A percentile compares a stretch with the other conserved stretches of the same genome.
phyloP scores from a whole-genome alignment of 92 coral and sea anemone species.

The Ricordea florida region DNA sequence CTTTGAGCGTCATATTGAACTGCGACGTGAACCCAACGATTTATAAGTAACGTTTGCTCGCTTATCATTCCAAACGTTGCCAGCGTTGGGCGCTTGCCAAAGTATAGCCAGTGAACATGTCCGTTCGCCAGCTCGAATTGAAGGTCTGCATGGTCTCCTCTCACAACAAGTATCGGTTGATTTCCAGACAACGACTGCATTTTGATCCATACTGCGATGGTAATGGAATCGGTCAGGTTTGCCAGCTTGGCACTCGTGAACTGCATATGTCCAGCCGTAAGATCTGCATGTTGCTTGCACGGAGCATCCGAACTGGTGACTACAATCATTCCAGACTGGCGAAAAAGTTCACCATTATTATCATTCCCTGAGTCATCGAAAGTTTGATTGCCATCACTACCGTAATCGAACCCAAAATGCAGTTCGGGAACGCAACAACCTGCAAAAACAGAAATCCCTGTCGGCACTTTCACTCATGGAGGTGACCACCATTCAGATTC shows the following conservation, averaged over 20 bases:
- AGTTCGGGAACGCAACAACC: conserved; percentile 51
- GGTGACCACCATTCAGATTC: not conserved
- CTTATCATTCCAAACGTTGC: conserved; percentile 25
- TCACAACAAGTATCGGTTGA: conserved; percentile 44
- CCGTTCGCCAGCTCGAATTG: conserved; percentile 47
- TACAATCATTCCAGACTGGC: not conserved
- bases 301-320: not conserved
- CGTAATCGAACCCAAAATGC: conserved; percentile 38
- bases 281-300: conserved; percentile 17
- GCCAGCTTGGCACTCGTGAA: conserved; percentile 24
- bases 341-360: not conserved
- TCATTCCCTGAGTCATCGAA: conserved; percentile 8
- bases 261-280: not conserved
- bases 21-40: conserved; percentile 57
- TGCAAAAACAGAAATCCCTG: too few relatives aligned
- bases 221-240: conserved; percentile 24
- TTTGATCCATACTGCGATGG: conserved; percentile 58
- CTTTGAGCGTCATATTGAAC: conserved; percentile 41
- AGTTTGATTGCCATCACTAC: not conserved
- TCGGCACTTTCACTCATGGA: not conserved
- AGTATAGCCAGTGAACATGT: conserved; percentile 32
- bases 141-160: conserved; percentile 13
- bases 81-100: not conserved
- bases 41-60: too few relatives aligned
- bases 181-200: conserved; percentile 6